A percentile compares a stretch with the other conserved stretches of the same genome.
Conservation (phyloP, 1,140 invertebrate species). For the Saccostrea glomerata region DNA sequence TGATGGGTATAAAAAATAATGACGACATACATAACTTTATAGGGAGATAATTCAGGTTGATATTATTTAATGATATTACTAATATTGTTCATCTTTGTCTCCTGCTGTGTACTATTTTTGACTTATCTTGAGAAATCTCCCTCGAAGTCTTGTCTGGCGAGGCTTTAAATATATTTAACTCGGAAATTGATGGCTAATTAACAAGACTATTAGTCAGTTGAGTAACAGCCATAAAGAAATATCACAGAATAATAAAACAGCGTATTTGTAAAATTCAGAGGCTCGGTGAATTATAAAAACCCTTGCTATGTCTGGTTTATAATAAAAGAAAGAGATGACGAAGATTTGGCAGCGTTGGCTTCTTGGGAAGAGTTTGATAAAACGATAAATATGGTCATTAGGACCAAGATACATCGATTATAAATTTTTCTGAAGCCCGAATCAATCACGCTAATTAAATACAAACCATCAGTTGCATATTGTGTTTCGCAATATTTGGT, state of each 20-base stretch:
- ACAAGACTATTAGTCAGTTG: slow-evolving; percentile 17
- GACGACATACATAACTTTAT: neutral
- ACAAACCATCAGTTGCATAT: slow-evolving; percentile 10
- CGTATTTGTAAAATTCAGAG: slow-evolving; percentile 24
- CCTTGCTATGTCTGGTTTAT: slow-evolving; percentile 1
- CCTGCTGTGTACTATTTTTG: neutral
- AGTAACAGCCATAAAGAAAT: slow-evolving; percentile 1
- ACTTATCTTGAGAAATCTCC: neutral
- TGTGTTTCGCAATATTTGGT: slow-evolving; percentile 24
- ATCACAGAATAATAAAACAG: slow-evolving; percentile 32
- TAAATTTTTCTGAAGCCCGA: slow-evolving; percentile 1
- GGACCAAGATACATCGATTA: slow-evolving; percentile 16
- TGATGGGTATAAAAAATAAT: too few species aligned
- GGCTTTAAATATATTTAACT: neutral
- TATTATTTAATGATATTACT: slow-evolving; percentile 18
- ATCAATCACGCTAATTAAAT: slow-evolving; percentile 35
- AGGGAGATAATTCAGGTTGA: neutral
- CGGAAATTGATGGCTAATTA: slow-evolving; percentile 20
- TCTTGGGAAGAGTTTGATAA: slow-evolving; percentile 25
- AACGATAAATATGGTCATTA: slow-evolving; percentile 25
- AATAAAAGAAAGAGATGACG: slow-evolving; percentile 15
- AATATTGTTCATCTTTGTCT: neutral
- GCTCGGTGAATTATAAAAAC: neutral
- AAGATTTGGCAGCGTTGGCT: neutral
- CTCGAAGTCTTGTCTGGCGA: neutral